phyloP scores from a whole-genome alignment of 2,888 invertebrate genomes.

The Amphipoea lucens region DNA sequence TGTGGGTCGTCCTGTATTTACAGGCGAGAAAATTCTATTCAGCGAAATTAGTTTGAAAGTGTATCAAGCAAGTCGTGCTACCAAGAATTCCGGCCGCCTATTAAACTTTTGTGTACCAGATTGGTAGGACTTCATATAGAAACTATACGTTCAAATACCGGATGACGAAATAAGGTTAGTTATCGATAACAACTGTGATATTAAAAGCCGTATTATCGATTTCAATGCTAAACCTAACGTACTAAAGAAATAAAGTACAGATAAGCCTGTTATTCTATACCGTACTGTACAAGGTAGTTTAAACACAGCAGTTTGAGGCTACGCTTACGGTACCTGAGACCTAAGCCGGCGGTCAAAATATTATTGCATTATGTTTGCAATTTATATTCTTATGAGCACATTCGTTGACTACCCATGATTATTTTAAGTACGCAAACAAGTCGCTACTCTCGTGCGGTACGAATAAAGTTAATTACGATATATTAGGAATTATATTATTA shows the following conservation, averaged over 20 bases:
- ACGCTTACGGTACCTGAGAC: constrained; percentile 81
- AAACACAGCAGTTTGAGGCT: constrained; percentile 73
- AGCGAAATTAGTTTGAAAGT: constrained; percentile 37
- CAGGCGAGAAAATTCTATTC: constrained; percentile 43
- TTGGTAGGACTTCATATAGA: constrained; percentile 34
- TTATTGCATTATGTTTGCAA: constrained; percentile 63
- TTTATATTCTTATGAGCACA: constrained; percentile 63
- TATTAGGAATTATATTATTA: constrained; percentile 42
- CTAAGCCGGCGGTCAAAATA: constrained; percentile 69
- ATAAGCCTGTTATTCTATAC: constrained; percentile 59
- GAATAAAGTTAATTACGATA: constrained; percentile 37
- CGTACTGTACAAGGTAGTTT: constrained; percentile 41
- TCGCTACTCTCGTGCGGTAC: constrained; percentile 29
- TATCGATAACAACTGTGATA: constrained; percentile 60
- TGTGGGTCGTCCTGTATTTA: constrained; percentile 65
- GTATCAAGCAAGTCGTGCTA: constrained; percentile 30
- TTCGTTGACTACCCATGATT: constrained; percentile 20
- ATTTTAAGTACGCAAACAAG: constrained; percentile 41
- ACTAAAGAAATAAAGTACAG: constrained; percentile 69
- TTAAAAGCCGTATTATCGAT: constrained; percentile 65
- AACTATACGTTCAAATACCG: constrained; percentile 46
- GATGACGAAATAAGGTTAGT: constrained; percentile 58
- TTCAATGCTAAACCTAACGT: constrained; percentile 74
- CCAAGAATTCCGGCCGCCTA: constrained; percentile 21
- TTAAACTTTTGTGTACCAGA: constrained; percentile 32